A percentile compares a stretch with the other conserved stretches of the same genome.
phyloP scores from a whole-genome alignment of 2,113 vertebrate genomes.

The Mesembrinibis cayennensis region DNA sequence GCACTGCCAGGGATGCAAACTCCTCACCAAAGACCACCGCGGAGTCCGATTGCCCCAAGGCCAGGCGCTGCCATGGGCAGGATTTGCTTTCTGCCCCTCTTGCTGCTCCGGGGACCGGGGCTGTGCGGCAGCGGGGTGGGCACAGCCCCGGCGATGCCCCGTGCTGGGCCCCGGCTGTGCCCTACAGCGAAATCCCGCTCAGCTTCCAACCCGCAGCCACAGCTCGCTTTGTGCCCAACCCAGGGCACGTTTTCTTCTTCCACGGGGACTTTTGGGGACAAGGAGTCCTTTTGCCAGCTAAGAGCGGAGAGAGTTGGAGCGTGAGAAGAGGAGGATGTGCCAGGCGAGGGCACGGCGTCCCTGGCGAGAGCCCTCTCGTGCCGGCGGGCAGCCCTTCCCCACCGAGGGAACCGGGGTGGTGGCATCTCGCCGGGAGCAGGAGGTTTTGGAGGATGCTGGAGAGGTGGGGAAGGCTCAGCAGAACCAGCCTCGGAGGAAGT shows the following conservation, averaged over 20 bases:
- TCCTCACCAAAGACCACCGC: accelerated
- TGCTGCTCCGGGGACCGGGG: accelerated
- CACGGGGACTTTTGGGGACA: not conserved
- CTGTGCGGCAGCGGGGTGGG: not conserved
- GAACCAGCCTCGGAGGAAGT: accelerated
- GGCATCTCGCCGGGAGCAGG: not conserved
- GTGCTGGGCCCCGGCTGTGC: accelerated
- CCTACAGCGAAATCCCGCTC: not conserved
- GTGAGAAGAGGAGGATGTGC: not conserved
- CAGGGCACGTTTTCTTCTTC: not conserved
- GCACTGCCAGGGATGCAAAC: not conserved
- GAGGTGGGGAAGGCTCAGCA: not conserved
- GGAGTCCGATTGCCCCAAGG: not conserved
- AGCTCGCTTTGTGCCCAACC: not conserved
- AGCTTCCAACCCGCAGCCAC: accelerated
- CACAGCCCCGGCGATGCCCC: not conserved
- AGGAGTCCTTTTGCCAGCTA: not conserved
- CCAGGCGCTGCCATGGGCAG: accelerated
- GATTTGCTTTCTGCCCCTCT: not conserved
- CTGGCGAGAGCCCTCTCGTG: not conserved
- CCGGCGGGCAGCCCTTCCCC: not conserved
- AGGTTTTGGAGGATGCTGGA: not conserved
- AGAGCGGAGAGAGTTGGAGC: not conserved
- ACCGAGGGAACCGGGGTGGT: accelerated
- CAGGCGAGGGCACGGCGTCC: not conserved